Evolutionary conservation across 2,888 invertebrate species (phyloP).

Genomic region (Caenorhabditis imperialis): DNA sequence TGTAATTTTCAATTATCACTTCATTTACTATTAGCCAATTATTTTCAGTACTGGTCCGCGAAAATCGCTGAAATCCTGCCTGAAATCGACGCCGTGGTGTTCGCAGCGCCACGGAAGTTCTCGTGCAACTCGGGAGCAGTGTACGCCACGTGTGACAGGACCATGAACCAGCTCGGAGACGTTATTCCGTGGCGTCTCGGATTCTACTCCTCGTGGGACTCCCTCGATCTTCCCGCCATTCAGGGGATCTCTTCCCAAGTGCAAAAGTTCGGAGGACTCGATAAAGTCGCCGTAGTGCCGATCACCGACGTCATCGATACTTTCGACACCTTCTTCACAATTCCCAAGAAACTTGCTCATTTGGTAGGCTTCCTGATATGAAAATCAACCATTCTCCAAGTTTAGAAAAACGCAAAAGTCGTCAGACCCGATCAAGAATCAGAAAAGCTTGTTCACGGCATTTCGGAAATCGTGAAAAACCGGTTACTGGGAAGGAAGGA

Average conservation of each 20-base stretch:
- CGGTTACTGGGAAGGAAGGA: slow-evolving; percentile 62
- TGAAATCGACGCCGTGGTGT: slow-evolving; percentile 56
- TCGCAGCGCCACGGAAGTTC: slow-evolving; percentile 55
- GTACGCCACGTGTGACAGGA: slow-evolving; percentile 59
- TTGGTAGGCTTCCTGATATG: slow-evolving; percentile 37
- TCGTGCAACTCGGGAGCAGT: slow-evolving; percentile 45
- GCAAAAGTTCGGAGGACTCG: slow-evolving; percentile 23
- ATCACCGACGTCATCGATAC: slow-evolving; percentile 65
- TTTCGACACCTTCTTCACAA: slow-evolving; percentile 67
- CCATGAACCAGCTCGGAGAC: slow-evolving; percentile 48
- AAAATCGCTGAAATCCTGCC: slow-evolving; percentile 33
- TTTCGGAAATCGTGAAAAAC: slow-evolving; percentile 68
- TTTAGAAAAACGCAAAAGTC: slow-evolving; percentile 35
- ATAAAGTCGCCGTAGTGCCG: slow-evolving; percentile 63
- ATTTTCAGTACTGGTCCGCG: slow-evolving; percentile 58
- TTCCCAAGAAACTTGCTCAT: slow-evolving; percentile 56
- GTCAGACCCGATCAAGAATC: slow-evolving; percentile 31
- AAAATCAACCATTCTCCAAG: not conserved
- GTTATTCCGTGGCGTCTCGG: slow-evolving; percentile 64
- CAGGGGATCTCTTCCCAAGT: slow-evolving; percentile 38
- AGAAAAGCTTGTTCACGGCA: slow-evolving; percentile 51
- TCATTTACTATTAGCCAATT: not conserved
- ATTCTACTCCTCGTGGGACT: slow-evolving; percentile 67
- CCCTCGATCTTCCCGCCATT: slow-evolving; percentile 53
- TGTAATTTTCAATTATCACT: slow-evolving; percentile 15